Conservation (phyloP, 2,113 vertebrate species). For the Mellivora capensis region DNA sequence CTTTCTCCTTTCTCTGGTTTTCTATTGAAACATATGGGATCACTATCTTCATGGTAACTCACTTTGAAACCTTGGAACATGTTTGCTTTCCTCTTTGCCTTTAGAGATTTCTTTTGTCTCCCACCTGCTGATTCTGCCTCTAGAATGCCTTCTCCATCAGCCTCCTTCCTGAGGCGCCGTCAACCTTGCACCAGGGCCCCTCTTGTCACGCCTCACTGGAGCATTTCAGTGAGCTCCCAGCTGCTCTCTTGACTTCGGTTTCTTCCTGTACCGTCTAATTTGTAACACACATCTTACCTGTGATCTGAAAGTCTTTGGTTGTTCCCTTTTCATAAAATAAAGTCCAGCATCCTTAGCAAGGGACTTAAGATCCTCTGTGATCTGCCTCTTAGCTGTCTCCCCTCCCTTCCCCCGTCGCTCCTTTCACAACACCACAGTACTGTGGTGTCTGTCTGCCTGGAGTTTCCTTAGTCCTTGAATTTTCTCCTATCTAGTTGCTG, state of each 20-base stretch:
- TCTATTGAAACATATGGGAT: neutral
- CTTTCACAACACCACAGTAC: neutral
- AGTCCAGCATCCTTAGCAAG: neutral
- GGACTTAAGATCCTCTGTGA: neutral
- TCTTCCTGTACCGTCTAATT: neutral
- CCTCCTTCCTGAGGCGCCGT: neutral
- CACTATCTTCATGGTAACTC: rapidly evolving
- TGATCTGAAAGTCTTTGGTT: neutral
- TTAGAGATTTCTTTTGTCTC: neutral
- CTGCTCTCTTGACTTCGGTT: neutral
- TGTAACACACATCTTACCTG: neutral
- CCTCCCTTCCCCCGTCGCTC: neutral
- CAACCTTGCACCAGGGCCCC: neutral
- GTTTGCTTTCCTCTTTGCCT: neutral
- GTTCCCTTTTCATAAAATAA: neutral
- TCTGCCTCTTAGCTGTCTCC: neutral
- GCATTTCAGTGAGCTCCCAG: neutral
- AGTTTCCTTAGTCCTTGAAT: neutral
- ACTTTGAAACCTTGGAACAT: neutral
- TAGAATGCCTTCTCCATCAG: neutral
- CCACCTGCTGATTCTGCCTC: neutral
- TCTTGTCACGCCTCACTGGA: too few relatives aligned
- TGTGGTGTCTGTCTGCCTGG: neutral
- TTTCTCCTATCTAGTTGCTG: neutral
- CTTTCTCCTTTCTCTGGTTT: neutral